phyloP scores from a whole-genome alignment of 1,140 invertebrate genomes.

The Whitmania pigra region DNA sequence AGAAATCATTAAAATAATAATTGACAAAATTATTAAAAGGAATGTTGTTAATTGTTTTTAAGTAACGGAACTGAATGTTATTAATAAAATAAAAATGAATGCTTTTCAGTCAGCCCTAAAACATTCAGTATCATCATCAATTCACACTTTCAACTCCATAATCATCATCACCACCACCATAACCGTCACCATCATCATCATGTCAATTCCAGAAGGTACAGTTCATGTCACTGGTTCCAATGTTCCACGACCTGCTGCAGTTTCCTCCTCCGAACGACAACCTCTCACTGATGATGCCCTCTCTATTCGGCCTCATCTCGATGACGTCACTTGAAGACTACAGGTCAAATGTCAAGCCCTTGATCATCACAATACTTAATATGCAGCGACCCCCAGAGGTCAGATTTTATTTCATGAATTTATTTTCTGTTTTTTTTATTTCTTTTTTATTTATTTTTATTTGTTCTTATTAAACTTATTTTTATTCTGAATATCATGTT shows the following conservation, averaged over 20 bases:
- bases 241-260: conserved; percentile 4
- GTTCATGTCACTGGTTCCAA: background rate
- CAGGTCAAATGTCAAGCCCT: conserved; percentile 5
- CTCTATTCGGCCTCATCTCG: background rate
- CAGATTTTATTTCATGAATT: too few species aligned
- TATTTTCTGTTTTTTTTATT: too few species aligned
- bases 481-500: too few species aligned
- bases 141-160: background rate
- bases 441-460: too few species aligned
- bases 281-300: background rate
- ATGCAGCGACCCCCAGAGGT: conserved; percentile 1
- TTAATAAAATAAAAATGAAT: background rate
- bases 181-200: conserved; percentile 11
- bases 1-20: background rate
- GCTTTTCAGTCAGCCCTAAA: background rate
- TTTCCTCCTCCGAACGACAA: background rate
- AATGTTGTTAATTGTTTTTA: background rate
- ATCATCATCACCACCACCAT: conserved; percentile 17
- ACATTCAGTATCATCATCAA: background rate
- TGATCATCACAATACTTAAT: background rate
- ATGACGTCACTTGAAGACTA: conserved; percentile 3
- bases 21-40: background rate
- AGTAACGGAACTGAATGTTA: background rate
- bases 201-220: background rate
- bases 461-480: too few species aligned